Conservation (phyloP, 2,113 vertebrate genomes). For the Gadus chalcogrammus region DNA sequence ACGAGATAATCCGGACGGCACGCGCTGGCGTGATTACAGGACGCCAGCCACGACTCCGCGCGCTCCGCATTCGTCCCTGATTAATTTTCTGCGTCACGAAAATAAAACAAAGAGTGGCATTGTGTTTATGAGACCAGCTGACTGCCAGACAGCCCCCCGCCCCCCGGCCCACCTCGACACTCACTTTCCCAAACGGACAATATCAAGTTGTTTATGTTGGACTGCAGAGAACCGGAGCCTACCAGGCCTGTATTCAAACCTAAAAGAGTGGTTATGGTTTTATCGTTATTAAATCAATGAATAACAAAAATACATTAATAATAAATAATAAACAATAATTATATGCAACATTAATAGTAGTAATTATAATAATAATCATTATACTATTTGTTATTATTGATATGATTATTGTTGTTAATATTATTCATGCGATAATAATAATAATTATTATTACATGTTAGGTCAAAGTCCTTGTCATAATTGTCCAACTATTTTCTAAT, state of each 20-base stretch:
- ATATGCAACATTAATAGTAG: not conserved
- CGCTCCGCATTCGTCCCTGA: slow-evolving; percentile 75
- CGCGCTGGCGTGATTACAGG: slow-evolving; percentile 95
- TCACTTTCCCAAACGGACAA: slow-evolving; percentile 51
- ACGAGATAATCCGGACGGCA: slow-evolving; percentile 97
- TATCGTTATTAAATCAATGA: slow-evolving; percentile 9
- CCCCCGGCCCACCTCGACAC: slow-evolving; percentile 14
- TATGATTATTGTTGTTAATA: not conserved
- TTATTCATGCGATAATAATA: not conserved
- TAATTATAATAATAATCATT: not conserved
- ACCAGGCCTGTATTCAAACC: too few species aligned
- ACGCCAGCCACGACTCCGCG: slow-evolving; percentile 77
- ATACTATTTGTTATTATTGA: not conserved
- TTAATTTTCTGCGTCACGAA: slow-evolving; percentile 89
- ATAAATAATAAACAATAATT: not conserved
- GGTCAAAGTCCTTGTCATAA: not conserved
- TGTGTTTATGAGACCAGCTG: slow-evolving; percentile 66
- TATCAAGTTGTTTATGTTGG: not conserved
- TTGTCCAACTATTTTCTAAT: not conserved
- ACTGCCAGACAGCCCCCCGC: slow-evolving; percentile 52
- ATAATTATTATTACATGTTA: not conserved
- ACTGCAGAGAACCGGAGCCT: not conserved
- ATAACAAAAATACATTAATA: not conserved
- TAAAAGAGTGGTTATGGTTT: not conserved
- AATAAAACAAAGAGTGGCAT: slow-evolving; percentile 74